A percentile compares a stretch with the other conserved stretches of the same genome.
Evolutionary conservation across 2,113 vertebrate genomes (phyloP).

Genomic region (Colaptes auratus): DNA sequence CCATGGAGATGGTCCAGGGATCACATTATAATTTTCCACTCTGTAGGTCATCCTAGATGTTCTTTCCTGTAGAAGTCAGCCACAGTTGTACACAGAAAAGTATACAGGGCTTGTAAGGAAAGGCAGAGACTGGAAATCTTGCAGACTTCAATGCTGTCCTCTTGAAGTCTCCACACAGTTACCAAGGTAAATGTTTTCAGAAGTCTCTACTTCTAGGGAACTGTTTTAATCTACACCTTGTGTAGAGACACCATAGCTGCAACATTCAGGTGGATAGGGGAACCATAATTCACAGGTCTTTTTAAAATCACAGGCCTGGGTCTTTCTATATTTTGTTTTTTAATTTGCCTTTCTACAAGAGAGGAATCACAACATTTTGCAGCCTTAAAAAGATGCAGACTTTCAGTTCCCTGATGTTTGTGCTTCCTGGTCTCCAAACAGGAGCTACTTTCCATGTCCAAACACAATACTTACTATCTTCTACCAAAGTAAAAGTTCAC

Average conservation of each 20-base stretch:
- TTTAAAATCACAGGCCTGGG: neutral
- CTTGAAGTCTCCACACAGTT: neutral
- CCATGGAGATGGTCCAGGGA: neutral
- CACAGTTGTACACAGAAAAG: neutral
- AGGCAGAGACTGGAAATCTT: neutral
- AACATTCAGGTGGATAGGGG: neutral
- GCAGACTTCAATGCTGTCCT: neutral
- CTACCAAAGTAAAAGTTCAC: neutral
- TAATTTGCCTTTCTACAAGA: neutral
- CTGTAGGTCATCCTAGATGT: neutral
- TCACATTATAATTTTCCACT: neutral
- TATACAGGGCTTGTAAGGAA: neutral
- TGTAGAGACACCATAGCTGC: neutral
- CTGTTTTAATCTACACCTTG: neutral
- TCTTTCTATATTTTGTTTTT: constrained; percentile 3
- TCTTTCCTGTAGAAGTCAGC: neutral
- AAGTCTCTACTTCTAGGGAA: neutral
- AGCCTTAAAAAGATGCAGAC: neutral
- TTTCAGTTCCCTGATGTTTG: neutral
- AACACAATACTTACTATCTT: neutral
- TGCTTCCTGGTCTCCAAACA: neutral
- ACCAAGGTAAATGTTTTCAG: neutral
- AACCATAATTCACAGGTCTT: neutral
- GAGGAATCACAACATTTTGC: neutral
- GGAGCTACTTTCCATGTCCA: neutral